Conservation (phyloP, 2,888 invertebrate genomes). For the Drosophila paucipuncta region DNA sequence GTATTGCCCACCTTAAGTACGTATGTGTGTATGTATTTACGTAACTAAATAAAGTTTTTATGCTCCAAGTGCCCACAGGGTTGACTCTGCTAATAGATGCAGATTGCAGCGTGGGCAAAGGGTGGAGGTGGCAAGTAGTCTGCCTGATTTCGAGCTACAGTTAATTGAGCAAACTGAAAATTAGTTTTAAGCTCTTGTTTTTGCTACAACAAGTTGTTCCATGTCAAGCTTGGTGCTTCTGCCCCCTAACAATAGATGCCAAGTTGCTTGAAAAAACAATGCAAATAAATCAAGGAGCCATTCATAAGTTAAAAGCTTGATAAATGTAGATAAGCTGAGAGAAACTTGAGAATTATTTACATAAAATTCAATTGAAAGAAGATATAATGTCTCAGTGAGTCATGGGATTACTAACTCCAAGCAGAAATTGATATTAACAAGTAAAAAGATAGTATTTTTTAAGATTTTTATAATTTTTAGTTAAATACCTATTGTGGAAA, state of each 20-base stretch:
- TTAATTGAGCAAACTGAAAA: constrained; percentile 58
- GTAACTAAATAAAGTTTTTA: constrained; percentile 59
- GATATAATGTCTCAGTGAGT: neutral
- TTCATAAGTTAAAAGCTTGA: constrained; percentile 5
- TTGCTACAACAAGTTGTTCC: constrained; percentile 27
- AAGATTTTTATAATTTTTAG: neutral
- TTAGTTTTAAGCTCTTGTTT: constrained; percentile 38
- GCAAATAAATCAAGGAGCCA: constrained; percentile 24
- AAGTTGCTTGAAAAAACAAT: constrained; percentile 19
- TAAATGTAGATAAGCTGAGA: neutral
- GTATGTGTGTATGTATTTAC: constrained; percentile 32
- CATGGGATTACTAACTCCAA: neutral
- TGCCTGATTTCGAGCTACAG: constrained; percentile 37
- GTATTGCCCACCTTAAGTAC: constrained; percentile 32
- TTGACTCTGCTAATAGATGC: constrained; percentile 43
- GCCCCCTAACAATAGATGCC: constrained; percentile 4
- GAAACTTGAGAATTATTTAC: neutral
- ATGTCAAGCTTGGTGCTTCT: constrained; percentile 18
- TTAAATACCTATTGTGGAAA: neutral
- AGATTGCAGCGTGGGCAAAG: constrained; percentile 21
- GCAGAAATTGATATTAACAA: neutral
- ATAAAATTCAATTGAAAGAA: neutral
- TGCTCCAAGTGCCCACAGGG: constrained; percentile 27
- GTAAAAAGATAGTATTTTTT: neutral
- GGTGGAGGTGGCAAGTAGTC: constrained; percentile 7